phyloP scores from a whole-genome alignment of 1,140 invertebrate species.

The Drosophila sulfurigaster region DNA sequence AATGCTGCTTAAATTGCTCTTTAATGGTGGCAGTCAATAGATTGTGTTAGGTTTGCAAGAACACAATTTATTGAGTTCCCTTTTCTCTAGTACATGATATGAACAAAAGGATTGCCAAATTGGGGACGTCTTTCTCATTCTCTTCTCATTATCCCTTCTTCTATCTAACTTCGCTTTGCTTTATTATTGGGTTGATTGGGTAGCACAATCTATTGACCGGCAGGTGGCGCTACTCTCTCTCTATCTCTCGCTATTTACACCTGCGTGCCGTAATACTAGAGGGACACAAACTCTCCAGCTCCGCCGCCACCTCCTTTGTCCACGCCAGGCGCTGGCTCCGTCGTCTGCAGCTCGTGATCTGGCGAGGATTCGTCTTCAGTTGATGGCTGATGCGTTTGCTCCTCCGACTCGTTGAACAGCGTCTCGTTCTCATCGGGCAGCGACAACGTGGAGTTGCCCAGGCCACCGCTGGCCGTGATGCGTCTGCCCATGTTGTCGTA shows the following conservation, averaged over 20 bases:
- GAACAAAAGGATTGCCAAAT: constrained; percentile 69
- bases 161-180: not conserved
- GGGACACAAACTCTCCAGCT: constrained; percentile 75
- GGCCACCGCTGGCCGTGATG: constrained; percentile 91
- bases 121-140: constrained; percentile 10
- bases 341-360: constrained; percentile 25
- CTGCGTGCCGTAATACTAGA: constrained; percentile 84
- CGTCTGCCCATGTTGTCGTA: constrained; percentile 96
- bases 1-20: constrained; percentile 54
- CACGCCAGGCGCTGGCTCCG: constrained; percentile 44
- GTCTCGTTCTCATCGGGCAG: constrained; percentile 87
- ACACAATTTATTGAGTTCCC: not conserved
- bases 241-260: constrained; percentile 65
- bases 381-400: constrained; percentile 26
- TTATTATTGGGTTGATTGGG: constrained; percentile 9
- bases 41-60: constrained; percentile 41
- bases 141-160: not conserved
- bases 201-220: constrained; percentile 64
- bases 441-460: constrained; percentile 90
- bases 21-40: constrained; percentile 67
- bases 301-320: constrained; percentile 50
- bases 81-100: constrained; percentile 63
- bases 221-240: constrained; percentile 27
- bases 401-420: constrained; percentile 72
- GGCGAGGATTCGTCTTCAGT: constrained; percentile 28